Percentiles rank a stretch among this genome's conserved stretches.
These are phyloP conservation scores for Xyrichtys novacula DNA, from an alignment of 2,797 vertebrate species.

Conservation along the genomic window DNA sequence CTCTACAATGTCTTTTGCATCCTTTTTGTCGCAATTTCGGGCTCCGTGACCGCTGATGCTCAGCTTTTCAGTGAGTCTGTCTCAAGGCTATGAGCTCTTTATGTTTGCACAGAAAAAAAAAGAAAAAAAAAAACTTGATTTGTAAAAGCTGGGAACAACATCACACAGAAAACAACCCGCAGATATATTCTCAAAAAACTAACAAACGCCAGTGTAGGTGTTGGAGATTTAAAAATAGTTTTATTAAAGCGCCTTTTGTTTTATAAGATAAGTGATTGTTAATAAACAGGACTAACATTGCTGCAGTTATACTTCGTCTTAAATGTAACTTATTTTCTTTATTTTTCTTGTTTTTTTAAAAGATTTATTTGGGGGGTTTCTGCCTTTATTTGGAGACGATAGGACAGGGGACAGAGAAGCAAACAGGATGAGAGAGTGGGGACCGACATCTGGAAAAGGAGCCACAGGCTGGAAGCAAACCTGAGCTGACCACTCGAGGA, in stretches of 20 bases:
- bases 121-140: conserved; percentile 8
- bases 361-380: too few species aligned
- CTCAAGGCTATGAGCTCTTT: conserved; percentile 27
- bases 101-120: conserved; percentile 6
- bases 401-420: too few species aligned
- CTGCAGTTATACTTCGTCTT: too few species aligned
- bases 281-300: not conserved
- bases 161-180: not conserved
- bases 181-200: not conserved
- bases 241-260: not conserved
- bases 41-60: conserved; percentile 1
- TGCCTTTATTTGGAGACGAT: too few species aligned
- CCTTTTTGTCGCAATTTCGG: not conserved
- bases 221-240: not conserved
- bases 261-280: not conserved
- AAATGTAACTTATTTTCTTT: too few species aligned
- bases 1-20: conserved; percentile 17
- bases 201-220: not conserved
- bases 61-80: conserved; percentile 21
- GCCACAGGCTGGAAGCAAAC: too few species aligned
- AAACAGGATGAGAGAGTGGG: too few species aligned
- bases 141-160: conserved; percentile 7
- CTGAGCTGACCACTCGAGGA: too few species aligned
- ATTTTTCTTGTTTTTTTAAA: too few species aligned
- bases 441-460: too few species aligned